A percentile compares a stretch with the other conserved stretches of the same genome.
These are phyloP conservation scores for Brachycybe producta DNA, from an alignment of 2,888 invertebrate genomes.

Conservation along the genomic window DNA sequence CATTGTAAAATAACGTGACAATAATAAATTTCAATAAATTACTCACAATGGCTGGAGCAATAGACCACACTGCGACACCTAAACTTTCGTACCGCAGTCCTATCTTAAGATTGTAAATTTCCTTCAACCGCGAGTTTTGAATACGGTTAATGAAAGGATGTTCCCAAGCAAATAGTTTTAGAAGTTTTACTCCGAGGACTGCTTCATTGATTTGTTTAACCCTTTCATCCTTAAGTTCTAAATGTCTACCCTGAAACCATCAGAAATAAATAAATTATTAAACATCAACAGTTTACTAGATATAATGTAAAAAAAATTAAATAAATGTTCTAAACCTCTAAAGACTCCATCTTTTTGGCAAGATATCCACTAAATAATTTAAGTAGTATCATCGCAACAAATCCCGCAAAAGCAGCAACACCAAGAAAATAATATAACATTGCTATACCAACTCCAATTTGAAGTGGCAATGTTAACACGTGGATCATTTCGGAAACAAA, in stretches of 20 bases:
- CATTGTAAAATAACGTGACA: too few species aligned
- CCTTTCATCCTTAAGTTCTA: constrained; percentile 10
- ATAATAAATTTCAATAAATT: too few species aligned
- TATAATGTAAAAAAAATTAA: too few species aligned
- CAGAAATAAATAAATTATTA: too few species aligned
- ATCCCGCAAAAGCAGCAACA: constrained; percentile 75
- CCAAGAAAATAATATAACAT: constrained; percentile 71
- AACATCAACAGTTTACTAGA: too few species aligned
- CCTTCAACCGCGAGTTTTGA: neutral
- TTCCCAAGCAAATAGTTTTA: constrained; percentile 16
- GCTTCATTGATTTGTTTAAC: constrained; percentile 12
- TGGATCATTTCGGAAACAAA: constrained; percentile 69
- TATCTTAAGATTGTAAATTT: neutral
- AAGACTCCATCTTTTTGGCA: neutral
- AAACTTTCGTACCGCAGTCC: neutral
- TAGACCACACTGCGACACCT: neutral
- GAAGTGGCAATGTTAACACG: constrained; percentile 74
- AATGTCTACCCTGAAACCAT: constrained; percentile 5
- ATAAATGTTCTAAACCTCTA: too few species aligned
- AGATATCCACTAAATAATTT: neutral
- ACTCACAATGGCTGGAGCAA: neutral
- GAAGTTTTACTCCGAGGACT: constrained; percentile 8
- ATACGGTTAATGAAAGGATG: constrained; percentile 6
- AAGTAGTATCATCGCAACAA: constrained; percentile 67
- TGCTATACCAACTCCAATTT: constrained; percentile 69